Percentiles rank a stretch among this genome's conserved stretches.
Conservation (phyloP, 2,888 invertebrate species). For the Drosophila borealis region DNA sequence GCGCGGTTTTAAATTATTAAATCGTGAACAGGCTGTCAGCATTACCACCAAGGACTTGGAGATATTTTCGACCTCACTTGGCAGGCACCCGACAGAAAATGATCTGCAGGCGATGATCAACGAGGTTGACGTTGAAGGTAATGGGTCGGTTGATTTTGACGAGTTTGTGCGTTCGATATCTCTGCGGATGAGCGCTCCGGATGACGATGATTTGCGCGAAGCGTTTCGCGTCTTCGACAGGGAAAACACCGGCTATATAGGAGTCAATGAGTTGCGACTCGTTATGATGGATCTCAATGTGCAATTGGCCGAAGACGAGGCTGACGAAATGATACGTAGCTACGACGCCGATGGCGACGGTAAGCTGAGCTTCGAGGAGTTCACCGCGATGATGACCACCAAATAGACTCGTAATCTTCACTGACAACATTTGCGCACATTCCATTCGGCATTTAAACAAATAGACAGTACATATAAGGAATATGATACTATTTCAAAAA, state of each 20-base stretch:
- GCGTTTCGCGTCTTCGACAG: constrained; percentile 26
- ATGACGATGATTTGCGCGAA: constrained; percentile 27
- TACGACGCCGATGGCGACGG: constrained; percentile 17
- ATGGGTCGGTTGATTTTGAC: constrained; percentile 10
- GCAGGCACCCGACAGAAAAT: constrained; percentile 10
- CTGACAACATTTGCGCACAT: background rate
- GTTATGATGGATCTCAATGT: constrained; percentile 12
- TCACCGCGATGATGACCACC: constrained; percentile 15
- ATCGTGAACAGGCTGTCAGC: background rate
- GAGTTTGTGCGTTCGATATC: background rate
- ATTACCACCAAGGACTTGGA: constrained; percentile 14
- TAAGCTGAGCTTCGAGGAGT: constrained; percentile 22
- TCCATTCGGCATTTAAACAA: background rate
- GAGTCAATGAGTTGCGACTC: background rate
- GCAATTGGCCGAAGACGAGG: background rate
- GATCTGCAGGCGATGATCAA: constrained; percentile 24
- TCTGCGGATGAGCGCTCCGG: constrained; percentile 10
- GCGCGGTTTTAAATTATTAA: background rate
- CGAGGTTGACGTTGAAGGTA: constrained; percentile 26
- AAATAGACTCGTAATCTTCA: constrained; percentile 2
- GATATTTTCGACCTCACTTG: background rate
- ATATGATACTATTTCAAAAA: background rate
- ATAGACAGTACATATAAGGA: background rate
- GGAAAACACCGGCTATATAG: constrained; percentile 4
- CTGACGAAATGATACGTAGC: constrained; percentile 11